Conservation (phyloP, 2,797 vertebrate genomes). For the Spatula versicolor region DNA sequence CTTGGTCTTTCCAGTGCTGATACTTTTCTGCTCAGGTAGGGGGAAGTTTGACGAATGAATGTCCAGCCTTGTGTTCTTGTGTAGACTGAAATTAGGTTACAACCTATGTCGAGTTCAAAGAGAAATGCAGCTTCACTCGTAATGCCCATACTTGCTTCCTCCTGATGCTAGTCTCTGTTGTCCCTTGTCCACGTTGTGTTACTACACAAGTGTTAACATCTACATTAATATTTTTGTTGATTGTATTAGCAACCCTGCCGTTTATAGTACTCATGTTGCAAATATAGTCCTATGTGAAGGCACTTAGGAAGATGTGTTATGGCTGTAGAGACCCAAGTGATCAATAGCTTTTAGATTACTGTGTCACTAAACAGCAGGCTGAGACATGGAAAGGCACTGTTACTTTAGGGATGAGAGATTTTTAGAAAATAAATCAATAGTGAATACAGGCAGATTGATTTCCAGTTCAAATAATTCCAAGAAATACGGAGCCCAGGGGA, state of each 20-base stretch:
- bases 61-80: background rate
- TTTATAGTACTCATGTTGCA: constrained; percentile 36
- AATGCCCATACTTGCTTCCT: background rate
- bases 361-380: constrained; percentile 56
- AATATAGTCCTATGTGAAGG: constrained; percentile 9
- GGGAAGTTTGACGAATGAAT: fast-evolving
- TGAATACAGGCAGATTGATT: constrained; percentile 56
- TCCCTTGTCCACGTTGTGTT: background rate
- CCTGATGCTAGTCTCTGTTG: background rate
- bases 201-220: background rate
- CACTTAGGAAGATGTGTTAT: constrained; percentile 28
- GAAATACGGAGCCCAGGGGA: constrained; percentile 53
- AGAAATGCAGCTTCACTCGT: background rate
- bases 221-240: background rate
- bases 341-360: constrained; percentile 72
- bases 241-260: background rate
- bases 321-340: constrained; percentile 46
- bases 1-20: background rate
- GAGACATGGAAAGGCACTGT: constrained; percentile 44
- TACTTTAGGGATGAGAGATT: constrained; percentile 60
- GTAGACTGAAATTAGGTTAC: background rate
- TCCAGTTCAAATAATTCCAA: constrained; percentile 69
- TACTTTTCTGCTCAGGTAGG: fast-evolving
- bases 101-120: background rate
- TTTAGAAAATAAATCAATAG: constrained; percentile 69